Evolutionary conservation across 2,113 vertebrate species (phyloP).

Genomic region (Clupea harengus): DNA sequence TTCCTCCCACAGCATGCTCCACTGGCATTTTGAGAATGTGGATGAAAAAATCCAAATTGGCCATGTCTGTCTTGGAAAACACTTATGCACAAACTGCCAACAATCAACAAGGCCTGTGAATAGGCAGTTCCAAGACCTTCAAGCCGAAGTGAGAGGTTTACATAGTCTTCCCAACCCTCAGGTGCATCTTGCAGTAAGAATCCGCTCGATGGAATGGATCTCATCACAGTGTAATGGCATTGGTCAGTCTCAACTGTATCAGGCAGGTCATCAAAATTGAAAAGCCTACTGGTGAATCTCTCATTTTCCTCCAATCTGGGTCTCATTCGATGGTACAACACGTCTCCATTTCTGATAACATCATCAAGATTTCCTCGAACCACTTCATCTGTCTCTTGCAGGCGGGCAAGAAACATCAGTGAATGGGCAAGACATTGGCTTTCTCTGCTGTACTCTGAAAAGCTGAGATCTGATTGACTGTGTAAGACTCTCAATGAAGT

Average conservation of each 20-base stretch:
- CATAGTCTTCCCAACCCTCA: neutral
- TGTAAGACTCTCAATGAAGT: neutral
- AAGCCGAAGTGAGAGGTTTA: neutral
- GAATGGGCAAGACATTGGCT: neutral
- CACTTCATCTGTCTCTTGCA: neutral
- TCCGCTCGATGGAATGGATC: too few relatives aligned
- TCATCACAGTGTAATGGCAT: too few relatives aligned
- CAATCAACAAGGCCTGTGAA: neutral
- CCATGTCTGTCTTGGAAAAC: too few relatives aligned
- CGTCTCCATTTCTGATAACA: neutral
- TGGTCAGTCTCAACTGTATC: too few relatives aligned
- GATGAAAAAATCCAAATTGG: too few relatives aligned
- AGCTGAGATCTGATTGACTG: neutral
- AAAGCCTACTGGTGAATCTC: neutral
- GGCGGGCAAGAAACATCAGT: neutral
- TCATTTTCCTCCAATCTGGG: neutral
- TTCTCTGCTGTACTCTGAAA: neutral
- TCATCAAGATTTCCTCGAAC: neutral
- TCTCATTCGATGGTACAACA: neutral
- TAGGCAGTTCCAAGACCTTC: too few relatives aligned
- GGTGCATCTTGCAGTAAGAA: too few relatives aligned
- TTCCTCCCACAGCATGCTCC: too few relatives aligned
- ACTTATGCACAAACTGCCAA: neutral
- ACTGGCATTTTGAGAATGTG: too few relatives aligned
- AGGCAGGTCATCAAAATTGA: neutral